Conservation (phyloP, 37 sponge, comb jelly and placozoan species). For the Spongia lamella region DNA sequence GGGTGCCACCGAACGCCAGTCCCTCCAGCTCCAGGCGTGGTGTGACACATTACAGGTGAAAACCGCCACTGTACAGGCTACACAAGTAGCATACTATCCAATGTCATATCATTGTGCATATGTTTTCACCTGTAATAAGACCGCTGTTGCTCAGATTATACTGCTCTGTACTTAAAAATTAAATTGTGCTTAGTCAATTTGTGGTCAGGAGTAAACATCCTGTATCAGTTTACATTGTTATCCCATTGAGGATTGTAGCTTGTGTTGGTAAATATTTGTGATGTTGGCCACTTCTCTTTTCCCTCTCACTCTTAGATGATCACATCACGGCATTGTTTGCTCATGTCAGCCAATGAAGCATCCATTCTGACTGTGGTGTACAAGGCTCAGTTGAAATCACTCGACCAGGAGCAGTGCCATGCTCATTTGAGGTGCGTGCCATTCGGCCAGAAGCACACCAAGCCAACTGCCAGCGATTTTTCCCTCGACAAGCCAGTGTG, state of each 20-base stretch:
- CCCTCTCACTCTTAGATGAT: constrained; percentile 20
- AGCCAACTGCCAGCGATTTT: constrained; percentile 21
- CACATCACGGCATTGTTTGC: constrained; percentile 34
- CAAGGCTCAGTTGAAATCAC: constrained; percentile 26
- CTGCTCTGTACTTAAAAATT: no score
- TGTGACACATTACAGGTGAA: constrained; percentile 46
- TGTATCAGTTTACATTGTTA: no score
- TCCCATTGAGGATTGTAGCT: no score
- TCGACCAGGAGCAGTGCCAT: constrained; percentile 55
- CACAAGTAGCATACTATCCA: no score
- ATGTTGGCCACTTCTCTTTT: no score
- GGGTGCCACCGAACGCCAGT: not conserved
- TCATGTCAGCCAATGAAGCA: constrained; percentile 33
- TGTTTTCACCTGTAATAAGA: no score
- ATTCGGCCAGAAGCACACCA: constrained; percentile 38
- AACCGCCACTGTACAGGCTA: no score
- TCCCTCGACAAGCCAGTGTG: constrained; percentile 39
- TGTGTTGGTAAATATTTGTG: no score
- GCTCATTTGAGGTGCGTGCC: constrained; percentile 55
- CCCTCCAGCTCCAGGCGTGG: constrained; percentile 16
- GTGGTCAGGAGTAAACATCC: no score
- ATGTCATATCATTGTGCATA: no score
- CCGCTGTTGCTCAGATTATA: no score
- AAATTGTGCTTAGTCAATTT: no score
- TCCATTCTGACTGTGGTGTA: constrained; percentile 34